Evolutionary conservation across 2,797 vertebrate genomes (phyloP).

Genomic region (Saxicola maurus): DNA sequence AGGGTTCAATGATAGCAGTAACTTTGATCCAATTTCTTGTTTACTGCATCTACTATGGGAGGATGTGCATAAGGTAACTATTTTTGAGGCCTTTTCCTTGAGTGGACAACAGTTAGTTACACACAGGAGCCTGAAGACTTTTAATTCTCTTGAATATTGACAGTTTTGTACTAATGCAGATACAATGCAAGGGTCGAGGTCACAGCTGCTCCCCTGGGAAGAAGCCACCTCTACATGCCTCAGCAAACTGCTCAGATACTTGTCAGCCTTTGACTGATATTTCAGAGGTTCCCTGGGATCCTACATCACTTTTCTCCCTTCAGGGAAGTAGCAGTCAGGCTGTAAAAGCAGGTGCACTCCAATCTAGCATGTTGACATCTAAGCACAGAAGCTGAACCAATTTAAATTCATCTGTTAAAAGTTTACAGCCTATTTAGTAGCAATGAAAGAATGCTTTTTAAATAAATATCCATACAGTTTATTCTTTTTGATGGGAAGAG

Average conservation of each 20-base stretch:
- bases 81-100: not conserved
- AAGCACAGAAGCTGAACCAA: not conserved
- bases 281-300: not conserved
- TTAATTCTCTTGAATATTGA: not conserved
- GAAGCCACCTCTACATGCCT: not conserved
- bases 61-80: not conserved
- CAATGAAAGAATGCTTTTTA: not conserved
- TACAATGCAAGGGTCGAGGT: rapidly evolving
- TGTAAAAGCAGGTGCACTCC: not conserved
- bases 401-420: not conserved
- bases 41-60: not conserved
- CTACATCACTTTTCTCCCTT: not conserved
- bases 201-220: not conserved
- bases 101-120: not conserved
- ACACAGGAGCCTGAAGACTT: not conserved
- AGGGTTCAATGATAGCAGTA: not conserved
- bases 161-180: not conserved
- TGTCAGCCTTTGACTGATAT: conserved; percentile 10
- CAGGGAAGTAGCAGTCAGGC: not conserved
- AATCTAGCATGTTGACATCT: not conserved
- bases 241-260: not conserved
- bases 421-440: not conserved
- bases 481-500: not conserved
- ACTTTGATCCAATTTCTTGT: not conserved
- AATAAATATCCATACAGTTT: not conserved